Base-by-base conservation (phyloP, 2,113 vertebrate species). In the Oncorhynchus keta region DNA sequence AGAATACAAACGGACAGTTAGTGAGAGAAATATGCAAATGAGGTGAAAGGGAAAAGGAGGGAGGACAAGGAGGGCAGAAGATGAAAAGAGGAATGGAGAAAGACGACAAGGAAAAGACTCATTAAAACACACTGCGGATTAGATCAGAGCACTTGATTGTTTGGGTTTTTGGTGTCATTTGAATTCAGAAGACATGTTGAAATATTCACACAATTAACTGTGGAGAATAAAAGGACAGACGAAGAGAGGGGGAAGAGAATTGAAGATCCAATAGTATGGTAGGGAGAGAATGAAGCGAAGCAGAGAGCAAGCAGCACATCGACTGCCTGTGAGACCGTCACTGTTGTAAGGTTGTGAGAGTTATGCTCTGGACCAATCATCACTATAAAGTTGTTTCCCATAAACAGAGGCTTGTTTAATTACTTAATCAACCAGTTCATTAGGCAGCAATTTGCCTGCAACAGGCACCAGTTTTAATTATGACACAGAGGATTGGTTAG, bases 401-500 rank as follows among this genome's bases (percentile, higher is more conserved):
- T 64, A 70, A 79, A 70, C 68, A 79, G n/a, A 67, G 57, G 26
- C 45, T 59, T 35, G n/a, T 72, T 76, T 68, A 71, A 72, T 80
- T 49, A 70, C 67, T 76, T 82, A 75, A 70, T 88, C 48, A 49
- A 78, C 70, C 74, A 79, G 75, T 81, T 91, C 85, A 87, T 89
- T 89, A 87, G 79, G 88, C 55, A 78, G 62, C 75, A 83, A 89
- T 84, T 87, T 85, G 82, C 73, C 81, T 83, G 65, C 16, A 28
- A 73, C 68, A 79, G 78, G 64, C 24, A 49, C 24, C 14, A 39
- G 48, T 18, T 20, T 64, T n/a, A 69, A 69, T 69, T 68, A 76
- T 48, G 30, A 14, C 24, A 49, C 64, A 20, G 71, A n/a, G 86
- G 85, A 87, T 87, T 78, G 78, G 79, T 55, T 55, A 30, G 30